Conservation (phyloP, 2,797 vertebrate species). For the Telmatherina bonti region DNA sequence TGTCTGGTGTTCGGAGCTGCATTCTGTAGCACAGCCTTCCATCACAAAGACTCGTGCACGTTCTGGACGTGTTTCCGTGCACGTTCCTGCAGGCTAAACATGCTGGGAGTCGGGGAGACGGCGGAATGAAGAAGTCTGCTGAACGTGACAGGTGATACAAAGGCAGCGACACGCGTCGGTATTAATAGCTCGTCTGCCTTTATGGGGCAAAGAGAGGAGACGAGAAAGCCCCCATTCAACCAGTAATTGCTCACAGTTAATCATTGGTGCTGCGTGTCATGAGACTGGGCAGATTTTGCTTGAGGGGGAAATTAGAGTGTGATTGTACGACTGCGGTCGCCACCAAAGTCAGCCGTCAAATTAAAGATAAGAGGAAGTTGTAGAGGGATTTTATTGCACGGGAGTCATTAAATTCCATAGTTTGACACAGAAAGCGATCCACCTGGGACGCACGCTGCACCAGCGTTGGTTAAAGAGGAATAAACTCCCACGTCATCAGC, state of each 20-base stretch:
- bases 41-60: slow-evolving; percentile 10
- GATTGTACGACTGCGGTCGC: slow-evolving; percentile 73
- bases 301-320: slow-evolving; percentile 75
- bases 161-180: slow-evolving; percentile 9
- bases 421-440: slow-evolving; percentile 72
- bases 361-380: slow-evolving; percentile 75
- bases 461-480: slow-evolving; percentile 61
- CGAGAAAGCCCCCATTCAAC: slow-evolving; percentile 57
- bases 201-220: slow-evolving; percentile 42
- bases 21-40: slow-evolving; percentile 29
- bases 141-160: slow-evolving; percentile 61
- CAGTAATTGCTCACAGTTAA: slow-evolving; percentile 80
- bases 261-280: slow-evolving; percentile 75
- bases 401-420: slow-evolving; percentile 70
- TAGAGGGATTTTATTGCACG: slow-evolving; percentile 64
- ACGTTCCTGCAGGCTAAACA: not conserved
- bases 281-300: slow-evolving; percentile 76
- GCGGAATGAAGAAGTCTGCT: slow-evolving; percentile 49
- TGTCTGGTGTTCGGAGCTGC: slow-evolving; percentile 50
- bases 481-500: slow-evolving; percentile 47
- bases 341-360: slow-evolving; percentile 72
- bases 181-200: slow-evolving; percentile 53
- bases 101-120: not conserved
- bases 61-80: slow-evolving; percentile 9
- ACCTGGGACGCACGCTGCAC: slow-evolving; percentile 60